These are phyloP conservation scores for Nothoprocta perdicaria DNA, from an alignment of 2,113 vertebrate species.

Conservation along the genomic window DNA sequence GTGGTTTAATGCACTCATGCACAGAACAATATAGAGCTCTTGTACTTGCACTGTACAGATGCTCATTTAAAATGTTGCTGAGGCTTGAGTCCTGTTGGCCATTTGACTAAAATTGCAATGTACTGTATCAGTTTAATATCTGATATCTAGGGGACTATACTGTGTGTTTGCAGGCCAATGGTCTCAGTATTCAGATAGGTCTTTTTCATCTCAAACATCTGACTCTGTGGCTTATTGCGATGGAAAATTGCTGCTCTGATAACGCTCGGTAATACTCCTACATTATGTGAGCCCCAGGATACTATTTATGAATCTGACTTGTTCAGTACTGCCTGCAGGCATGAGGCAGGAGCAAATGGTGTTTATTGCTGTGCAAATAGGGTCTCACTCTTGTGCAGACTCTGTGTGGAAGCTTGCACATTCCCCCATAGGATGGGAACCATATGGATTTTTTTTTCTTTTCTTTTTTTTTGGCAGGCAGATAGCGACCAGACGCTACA, in stretches of 20 bases:
- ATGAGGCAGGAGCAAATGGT: constrained; percentile 45
- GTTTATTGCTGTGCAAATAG: constrained; percentile 74
- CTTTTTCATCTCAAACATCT: constrained; percentile 27
- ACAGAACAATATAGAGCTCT: background rate
- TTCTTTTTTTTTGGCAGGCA: constrained; percentile 35
- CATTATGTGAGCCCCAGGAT: constrained; percentile 64
- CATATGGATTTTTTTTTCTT: constrained; percentile 41
- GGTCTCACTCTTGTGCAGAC: constrained; percentile 52
- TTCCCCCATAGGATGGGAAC: constrained; percentile 53
- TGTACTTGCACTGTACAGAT: constrained; percentile 14
- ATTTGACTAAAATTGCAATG: constrained; percentile 7
- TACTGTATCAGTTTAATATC: constrained; percentile 38
- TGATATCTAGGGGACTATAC: constrained; percentile 44
- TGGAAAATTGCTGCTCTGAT: constrained; percentile 61
- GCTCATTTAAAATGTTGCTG: constrained; percentile 27
- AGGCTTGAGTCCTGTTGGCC: constrained; percentile 29
- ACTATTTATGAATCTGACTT: constrained; percentile 52
- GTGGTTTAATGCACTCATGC: constrained; percentile 10
- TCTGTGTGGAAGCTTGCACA: constrained; percentile 50
- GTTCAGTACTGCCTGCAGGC: constrained; percentile 65
- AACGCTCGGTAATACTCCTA: constrained; percentile 63
- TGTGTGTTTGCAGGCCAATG: constrained; percentile 25
- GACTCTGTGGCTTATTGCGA: constrained; percentile 37
- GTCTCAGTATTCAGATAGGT: constrained; percentile 34
- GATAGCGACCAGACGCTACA: constrained; percentile 2